A percentile compares a stretch with the other conserved stretches of the same genome.
Conservation (phyloP, 1,140 invertebrate species). For the Lepidurus arcticus region DNA sequence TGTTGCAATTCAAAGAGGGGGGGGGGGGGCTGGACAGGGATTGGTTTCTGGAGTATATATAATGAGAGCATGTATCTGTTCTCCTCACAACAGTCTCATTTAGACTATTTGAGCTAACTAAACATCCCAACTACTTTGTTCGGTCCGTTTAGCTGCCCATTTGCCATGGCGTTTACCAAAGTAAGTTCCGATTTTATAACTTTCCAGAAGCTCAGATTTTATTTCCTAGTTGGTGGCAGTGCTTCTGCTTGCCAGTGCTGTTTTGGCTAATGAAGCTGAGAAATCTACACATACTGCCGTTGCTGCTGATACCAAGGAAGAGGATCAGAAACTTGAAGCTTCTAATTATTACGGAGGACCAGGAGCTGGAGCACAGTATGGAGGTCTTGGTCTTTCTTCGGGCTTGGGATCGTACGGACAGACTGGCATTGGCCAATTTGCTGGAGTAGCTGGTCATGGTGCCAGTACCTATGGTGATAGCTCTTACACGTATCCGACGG, state of each 20-base stretch:
- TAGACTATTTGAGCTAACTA: too few relatives aligned
- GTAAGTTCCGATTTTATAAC: background rate
- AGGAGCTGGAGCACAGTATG: background rate
- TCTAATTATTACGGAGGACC: background rate
- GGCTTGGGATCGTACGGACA: background rate
- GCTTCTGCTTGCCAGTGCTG: background rate
- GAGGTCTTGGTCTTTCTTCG: background rate
- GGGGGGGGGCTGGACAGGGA: background rate
- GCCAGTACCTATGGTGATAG: background rate
- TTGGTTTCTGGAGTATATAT: slow-evolving; percentile 15
- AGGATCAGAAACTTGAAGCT: background rate
- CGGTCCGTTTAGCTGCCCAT: background rate
- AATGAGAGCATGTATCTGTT: background rate
- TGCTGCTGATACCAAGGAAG: background rate
- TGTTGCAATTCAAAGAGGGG: background rate
- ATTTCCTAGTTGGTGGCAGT: background rate
- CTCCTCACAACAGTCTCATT: too few relatives aligned
- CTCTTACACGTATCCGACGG: background rate
- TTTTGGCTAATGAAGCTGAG: background rate
- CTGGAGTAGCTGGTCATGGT: background rate
- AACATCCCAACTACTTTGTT: background rate
- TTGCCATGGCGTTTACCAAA: background rate
- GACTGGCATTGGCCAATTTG: background rate
- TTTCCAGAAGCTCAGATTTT: background rate
- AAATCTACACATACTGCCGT: background rate